Evolutionary conservation across 2,113 vertebrate species (phyloP), one percentile per base, ranked within the genome.

Genomic region (Hippocampus guttulatus): DNA sequence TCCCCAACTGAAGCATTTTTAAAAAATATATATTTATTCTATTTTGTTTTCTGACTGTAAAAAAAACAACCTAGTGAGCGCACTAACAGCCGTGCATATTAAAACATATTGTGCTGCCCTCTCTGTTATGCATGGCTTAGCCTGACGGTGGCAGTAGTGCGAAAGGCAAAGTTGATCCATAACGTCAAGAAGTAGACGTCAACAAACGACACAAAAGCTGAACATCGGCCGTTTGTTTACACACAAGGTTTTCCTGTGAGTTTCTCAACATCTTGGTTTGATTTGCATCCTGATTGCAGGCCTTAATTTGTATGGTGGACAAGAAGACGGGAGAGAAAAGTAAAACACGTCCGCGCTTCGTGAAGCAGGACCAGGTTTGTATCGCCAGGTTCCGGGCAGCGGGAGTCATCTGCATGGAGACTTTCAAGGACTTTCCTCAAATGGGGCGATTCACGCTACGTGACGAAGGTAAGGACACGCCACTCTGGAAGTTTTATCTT

Each of bases 241-340:
- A 45, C 43, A 38, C 33, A 38, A 38, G 5, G 33, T 38, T 6
- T 38, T 38, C 33, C 33, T 5, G 5, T 38, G 33, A 38, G 33
- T 18, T 49, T 49, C 15, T 49, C 15, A 49, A 49, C 15, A 49
- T 33, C 18, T 23, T 33, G 16, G 15, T 63, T 71, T 9, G 65
- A 70, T 15, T 72, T 20, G 23, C 38, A 60, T 82, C 77, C 49
- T 20, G 0, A 15, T 61, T 2, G 1, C 80, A 99, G 97, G 96
- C 96, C 93, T 96, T 99, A 95, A 98, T 99, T 89, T 99, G 97
- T 89, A 92, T 98, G 93, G 97, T 99, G 92, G 97, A 99, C 91
- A 99, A 99, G 91, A 99, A 98, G 91, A 94, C 95, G 25, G 97
- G 97, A 75, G 97, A 99, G 79, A 99, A 99, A 85, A 98, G 96